Evolutionary conservation across 2,113 vertebrate species (phyloP), one percentile per base, ranked within the genome.

Genomic region (Motacilla alba): DNA sequence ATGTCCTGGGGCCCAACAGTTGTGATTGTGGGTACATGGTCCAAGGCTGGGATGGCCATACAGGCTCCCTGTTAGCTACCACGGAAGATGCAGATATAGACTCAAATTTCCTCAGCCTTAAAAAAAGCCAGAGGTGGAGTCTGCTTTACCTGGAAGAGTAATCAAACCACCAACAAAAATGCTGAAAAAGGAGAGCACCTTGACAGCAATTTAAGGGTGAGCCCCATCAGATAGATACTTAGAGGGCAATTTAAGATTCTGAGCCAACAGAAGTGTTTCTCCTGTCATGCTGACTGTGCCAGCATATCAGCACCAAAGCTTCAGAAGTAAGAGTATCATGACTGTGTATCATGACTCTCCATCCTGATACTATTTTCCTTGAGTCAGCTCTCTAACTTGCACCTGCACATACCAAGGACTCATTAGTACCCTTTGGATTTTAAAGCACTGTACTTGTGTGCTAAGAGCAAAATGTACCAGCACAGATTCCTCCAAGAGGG

Each of bases 11-110:
- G 59, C 24, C 35, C 23, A 27, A 53, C 7, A 59, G 7, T 24
- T 0, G 0, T 13, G 19, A n/a, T 3, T 1, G 7, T 6, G 19
- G 11, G 27, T 41, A 10, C 22, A 2, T 1, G 11, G 7, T 50
- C 66, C 52, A 53, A 84, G 47, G 60, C 28, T 33, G 37, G 39
- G 39, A 23, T 59, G 66, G 41, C 35, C 9, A 12, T 13, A 24
- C 4, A 64, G 30, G 23, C 31, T 50, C 31, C 20, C 47, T 50
- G 20, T 26, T 13, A 79, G 43, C 62, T 35, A 43, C 31, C 24
- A 37, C 21, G 4, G 9, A 39, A 10, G 27, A 3, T 44, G 17
- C 31, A 67, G 43, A 27, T 1, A 2, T 0, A 46, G 23, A 28
- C 24, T 81, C 17, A 4, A 24, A 39, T 56, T 50, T 60, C 44